Evolutionary conservation across 2,797 vertebrate genomes (phyloP).

Genomic region (Cryptoblepharus egeriae): DNA sequence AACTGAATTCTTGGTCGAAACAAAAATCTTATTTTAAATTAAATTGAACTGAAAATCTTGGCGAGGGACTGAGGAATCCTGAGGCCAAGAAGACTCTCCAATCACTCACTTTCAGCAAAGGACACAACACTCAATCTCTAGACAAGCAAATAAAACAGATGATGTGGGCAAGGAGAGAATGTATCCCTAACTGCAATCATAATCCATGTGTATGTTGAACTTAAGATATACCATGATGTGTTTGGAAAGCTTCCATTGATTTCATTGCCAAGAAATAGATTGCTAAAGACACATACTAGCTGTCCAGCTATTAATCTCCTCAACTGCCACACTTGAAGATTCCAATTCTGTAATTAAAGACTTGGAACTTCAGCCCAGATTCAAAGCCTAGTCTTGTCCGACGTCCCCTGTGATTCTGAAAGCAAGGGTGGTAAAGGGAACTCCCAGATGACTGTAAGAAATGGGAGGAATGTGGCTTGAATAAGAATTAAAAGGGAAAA

Average conservation of each 20-base stretch:
- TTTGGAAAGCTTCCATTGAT: conserved; percentile 3
- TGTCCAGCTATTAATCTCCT: conserved; percentile 16
- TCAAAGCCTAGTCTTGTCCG: neutral
- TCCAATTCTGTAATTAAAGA: conserved; percentile 24
- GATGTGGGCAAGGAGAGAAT: neutral
- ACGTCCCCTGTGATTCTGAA: neutral
- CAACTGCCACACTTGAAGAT: conserved; percentile 3
- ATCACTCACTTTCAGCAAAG: neutral
- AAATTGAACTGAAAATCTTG: neutral
- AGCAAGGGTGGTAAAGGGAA: conserved; percentile 14
- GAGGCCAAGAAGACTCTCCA: neutral
- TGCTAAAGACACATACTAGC: conserved; percentile 15
- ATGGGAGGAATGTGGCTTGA: conserved; percentile 6
- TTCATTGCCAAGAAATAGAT: conserved; percentile 19
- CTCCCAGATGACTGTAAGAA: neutral
- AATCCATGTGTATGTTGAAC: neutral
- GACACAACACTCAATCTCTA: neutral
- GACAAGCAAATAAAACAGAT: neutral
- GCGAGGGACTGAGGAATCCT: neutral
- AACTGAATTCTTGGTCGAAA: no score
- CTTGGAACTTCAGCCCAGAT: conserved; percentile 3
- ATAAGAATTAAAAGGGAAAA: neutral
- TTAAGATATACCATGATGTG: conserved; percentile 6
- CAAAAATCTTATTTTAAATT: no score
- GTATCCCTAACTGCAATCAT: neutral